A percentile compares a stretch with the other conserved stretches of the same genome.
Evolutionary conservation across 2,888 invertebrate genomes (phyloP).

Genomic region (Pyralis farinalis): DNA sequence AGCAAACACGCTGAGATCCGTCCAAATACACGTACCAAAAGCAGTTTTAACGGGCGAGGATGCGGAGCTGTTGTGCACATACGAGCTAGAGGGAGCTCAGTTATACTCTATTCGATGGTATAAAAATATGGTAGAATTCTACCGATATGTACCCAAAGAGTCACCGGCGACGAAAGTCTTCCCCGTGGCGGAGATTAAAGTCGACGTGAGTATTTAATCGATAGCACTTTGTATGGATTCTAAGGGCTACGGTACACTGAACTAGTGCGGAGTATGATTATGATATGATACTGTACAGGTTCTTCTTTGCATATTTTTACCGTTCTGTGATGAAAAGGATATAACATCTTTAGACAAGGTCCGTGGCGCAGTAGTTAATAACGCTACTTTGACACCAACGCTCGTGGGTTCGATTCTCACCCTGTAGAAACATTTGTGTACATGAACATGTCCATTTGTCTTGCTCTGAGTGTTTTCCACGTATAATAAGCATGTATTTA

Average conservation of each 20-base stretch:
- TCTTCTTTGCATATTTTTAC: too few relatives aligned
- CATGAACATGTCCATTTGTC: too few relatives aligned
- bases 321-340: too few relatives aligned
- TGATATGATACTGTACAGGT: too few relatives aligned
- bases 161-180: slow-evolving; percentile 86
- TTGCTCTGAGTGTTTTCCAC: too few relatives aligned
- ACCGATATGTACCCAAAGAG: slow-evolving; percentile 87
- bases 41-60: slow-evolving; percentile 76
- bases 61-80: slow-evolving; percentile 76
- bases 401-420: too few relatives aligned
- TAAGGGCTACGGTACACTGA: neutral
- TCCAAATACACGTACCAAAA: slow-evolving; percentile 76
- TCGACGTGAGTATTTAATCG: slow-evolving; percentile 83
- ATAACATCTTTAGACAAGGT: too few relatives aligned
- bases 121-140: slow-evolving; percentile 87
- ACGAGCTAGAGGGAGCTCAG: slow-evolving; percentile 82
- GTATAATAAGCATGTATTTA: too few relatives aligned
- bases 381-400: too few relatives aligned
- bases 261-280: too few relatives aligned
- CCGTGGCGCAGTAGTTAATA: too few relatives aligned
- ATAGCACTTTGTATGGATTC: slow-evolving; percentile 1
- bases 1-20: slow-evolving; percentile 60
- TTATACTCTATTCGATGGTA: slow-evolving; percentile 91
- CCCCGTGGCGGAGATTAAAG: slow-evolving; percentile 84
- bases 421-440: too few relatives aligned